Percentiles rank a stretch among this genome's conserved stretches.
Evolutionary conservation across 2,797 vertebrate species (phyloP).

Genomic region (Ctenosaura bakeri): DNA sequence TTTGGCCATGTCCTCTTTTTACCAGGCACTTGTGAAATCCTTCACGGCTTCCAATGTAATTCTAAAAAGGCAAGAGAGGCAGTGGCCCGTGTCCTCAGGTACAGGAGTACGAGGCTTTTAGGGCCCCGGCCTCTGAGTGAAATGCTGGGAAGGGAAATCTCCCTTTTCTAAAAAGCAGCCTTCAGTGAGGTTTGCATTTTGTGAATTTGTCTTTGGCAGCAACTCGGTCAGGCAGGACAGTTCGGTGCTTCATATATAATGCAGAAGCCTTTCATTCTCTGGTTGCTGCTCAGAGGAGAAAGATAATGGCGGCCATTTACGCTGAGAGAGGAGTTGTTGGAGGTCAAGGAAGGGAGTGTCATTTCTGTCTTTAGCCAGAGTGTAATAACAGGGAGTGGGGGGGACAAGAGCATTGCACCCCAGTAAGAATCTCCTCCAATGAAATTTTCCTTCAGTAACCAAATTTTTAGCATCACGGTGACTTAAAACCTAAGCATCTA

Average conservation of each 20-base stretch:
- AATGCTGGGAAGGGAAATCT: not conserved
- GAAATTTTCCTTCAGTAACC: too few relatives aligned
- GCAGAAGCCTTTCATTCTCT: not conserved
- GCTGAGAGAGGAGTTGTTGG: accelerated
- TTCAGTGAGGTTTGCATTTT: accelerated
- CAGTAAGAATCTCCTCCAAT: too few relatives aligned
- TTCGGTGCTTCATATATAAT: not conserved
- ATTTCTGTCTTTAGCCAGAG: too few relatives aligned
- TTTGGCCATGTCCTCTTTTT: not conserved
- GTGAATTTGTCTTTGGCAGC: accelerated
- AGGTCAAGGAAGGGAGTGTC: not conserved
- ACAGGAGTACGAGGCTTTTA: not conserved
- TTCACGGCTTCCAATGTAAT: not conserved
- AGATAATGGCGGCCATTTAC: accelerated
- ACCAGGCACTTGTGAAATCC: too few relatives aligned
- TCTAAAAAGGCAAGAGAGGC: not conserved
- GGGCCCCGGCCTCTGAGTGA: not conserved
- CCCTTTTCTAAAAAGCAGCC: not conserved
- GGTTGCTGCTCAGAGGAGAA: not conserved
- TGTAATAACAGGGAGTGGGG: too few relatives aligned
- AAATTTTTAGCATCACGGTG: too few relatives aligned
- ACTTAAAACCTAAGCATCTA: too few relatives aligned
- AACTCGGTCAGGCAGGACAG: accelerated
- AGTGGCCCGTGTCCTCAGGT: not conserved
- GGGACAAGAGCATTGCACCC: too few relatives aligned